Conservation (phyloP, 1,140 invertebrate genomes). For the Camponotus floridanus region DNA sequence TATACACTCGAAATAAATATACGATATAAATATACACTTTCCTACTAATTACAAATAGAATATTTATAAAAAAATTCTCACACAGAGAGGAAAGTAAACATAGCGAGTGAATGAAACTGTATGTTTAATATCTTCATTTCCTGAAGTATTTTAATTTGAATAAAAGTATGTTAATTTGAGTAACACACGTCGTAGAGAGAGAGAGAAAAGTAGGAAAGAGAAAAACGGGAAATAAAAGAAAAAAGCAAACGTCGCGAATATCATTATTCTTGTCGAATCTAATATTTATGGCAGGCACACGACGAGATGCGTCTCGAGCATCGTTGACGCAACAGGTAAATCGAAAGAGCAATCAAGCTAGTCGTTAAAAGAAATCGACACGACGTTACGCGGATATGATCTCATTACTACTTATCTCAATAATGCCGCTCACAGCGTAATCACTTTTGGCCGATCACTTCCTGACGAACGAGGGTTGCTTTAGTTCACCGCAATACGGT, state of each 20-base stretch:
- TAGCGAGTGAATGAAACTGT: constrained; percentile 6
- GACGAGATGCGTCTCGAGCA: background rate
- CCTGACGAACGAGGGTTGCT: background rate
- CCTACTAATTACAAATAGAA: background rate
- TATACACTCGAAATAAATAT: background rate
- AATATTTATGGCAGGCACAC: constrained; percentile 33
- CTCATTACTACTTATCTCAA: constrained; percentile 21
- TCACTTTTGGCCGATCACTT: background rate
- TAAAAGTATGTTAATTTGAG: constrained; percentile 4
- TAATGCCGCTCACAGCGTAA: too few species aligned
- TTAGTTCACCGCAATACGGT: background rate
- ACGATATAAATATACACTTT: background rate
- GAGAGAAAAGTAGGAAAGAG: background rate
- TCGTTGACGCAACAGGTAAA: constrained; percentile 52
- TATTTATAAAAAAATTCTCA: constrained; percentile 7
- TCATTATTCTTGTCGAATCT: constrained; percentile 20
- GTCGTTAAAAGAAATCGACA: constrained; percentile 53
- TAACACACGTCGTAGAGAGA: background rate
- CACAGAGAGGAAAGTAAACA: background rate
- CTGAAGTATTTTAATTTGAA: background rate
- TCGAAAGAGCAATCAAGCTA: constrained; percentile 29
- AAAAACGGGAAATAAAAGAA: background rate
- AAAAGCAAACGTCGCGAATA: constrained; percentile 1
- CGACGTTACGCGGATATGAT: constrained; percentile 43
- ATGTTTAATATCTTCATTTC: background rate